Evolutionary conservation across 1,140 invertebrate genomes (phyloP).

Genomic region (Aphis gossypii): DNA sequence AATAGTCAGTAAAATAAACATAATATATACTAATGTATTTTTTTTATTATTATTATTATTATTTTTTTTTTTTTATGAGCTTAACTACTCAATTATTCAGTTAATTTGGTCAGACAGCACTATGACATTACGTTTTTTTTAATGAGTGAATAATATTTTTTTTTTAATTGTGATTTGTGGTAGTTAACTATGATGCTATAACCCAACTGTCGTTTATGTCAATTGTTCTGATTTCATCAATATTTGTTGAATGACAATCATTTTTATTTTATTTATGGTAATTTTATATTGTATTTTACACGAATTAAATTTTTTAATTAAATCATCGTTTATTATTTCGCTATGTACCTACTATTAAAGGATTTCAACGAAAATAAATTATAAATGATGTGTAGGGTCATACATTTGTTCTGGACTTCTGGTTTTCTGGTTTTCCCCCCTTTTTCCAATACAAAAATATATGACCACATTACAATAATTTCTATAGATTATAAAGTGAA

Average conservation of each 20-base stretch:
- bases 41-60: not conserved
- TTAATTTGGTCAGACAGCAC: not conserved
- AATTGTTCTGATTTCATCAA: not conserved
- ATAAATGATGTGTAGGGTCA: not conserved
- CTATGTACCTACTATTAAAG: not conserved
- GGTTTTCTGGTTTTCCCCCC: not conserved
- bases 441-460: not conserved
- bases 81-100: not conserved
- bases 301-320: no score
- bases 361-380: not conserved
- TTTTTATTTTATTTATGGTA: slow-evolving; percentile 9
- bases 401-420: not conserved
- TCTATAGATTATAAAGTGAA: not conserved
- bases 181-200: not conserved
- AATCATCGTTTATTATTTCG: slow-evolving; percentile 21
- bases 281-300: not conserved
- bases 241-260: not conserved
- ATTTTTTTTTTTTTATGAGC: not conserved
- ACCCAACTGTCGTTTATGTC: not conserved
- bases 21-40: not conserved
- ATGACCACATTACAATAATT: not conserved
- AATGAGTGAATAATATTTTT: not conserved
- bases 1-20: not conserved
- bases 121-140: slow-evolving; percentile 17
- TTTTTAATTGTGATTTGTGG: not conserved